phyloP scores from a whole-genome alignment of 2,888 invertebrate genomes.

The Cyrtodaria siliqua region DNA sequence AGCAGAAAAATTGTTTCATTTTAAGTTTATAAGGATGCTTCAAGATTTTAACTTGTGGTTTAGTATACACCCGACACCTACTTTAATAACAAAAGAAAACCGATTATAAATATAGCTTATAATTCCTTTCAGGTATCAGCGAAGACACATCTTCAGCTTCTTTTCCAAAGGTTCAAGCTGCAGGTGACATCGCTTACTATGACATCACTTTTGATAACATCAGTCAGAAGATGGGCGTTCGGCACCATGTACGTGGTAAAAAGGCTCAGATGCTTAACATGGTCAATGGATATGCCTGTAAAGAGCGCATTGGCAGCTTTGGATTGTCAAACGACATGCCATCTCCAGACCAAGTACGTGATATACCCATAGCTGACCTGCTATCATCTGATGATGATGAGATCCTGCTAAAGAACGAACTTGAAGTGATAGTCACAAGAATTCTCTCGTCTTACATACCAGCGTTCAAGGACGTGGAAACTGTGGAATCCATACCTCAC shows the following conservation, averaged over 20 bases:
- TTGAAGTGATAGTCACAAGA: constrained; percentile 10
- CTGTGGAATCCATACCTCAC: constrained; percentile 3
- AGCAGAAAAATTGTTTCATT: too few relatives aligned
- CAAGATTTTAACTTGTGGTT: too few relatives aligned
- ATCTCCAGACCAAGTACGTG: constrained; percentile 17
- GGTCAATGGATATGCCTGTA: constrained; percentile 44
- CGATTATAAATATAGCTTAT: too few relatives aligned
- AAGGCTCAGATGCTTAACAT: constrained; percentile 42
- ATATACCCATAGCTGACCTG: constrained; percentile 20
- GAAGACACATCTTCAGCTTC: too few relatives aligned
- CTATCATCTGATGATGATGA: constrained; percentile 30
- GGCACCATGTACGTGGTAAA: constrained; percentile 34
- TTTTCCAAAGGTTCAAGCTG: too few relatives aligned
- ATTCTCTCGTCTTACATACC: constrained; percentile 2
- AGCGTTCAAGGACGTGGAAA: constrained; percentile 8
- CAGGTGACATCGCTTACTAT: too few relatives aligned
- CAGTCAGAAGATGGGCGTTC: constrained; percentile 26
- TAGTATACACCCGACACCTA: too few relatives aligned
- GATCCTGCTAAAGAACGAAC: background rate
- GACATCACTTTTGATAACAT: constrained; percentile 50
- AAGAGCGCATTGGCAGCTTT: constrained; percentile 16
- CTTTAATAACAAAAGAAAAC: too few relatives aligned
- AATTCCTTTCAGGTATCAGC: too few relatives aligned
- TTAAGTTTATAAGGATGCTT: too few relatives aligned
- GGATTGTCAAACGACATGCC: constrained; percentile 27